Base-by-base conservation (phyloP, 1,140 invertebrate genomes). In the Drosophila insularis region DNA sequence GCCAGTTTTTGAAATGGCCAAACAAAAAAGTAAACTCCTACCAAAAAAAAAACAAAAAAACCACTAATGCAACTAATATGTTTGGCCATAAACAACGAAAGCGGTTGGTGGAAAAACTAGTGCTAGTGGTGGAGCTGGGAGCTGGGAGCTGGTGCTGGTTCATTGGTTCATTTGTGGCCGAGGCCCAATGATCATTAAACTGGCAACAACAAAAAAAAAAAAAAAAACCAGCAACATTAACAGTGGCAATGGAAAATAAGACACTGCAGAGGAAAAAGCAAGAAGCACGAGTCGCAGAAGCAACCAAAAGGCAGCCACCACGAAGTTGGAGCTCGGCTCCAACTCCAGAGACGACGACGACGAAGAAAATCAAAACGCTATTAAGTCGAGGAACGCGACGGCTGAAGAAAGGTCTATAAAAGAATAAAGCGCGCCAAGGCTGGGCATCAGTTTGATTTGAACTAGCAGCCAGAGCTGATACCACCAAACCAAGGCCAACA, bases 351-450 rank as follows among this genome's bases (percentile, higher is more conserved):
- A 27, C 27, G 27, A 6, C 27, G 4, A 27, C 67, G 63, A 63
- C 71, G 71, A 89, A 77, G 80, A 90, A 90, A 90, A 89, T 85
- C 81, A 79, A 89, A 85, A 61, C 78, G 86, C 56, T 74, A 84
- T 89, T 78, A 80, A 84, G 65, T 68, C 68, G 70, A 35, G 59
- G 67, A 58, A 62, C 23, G 61, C 32, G 32, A 35, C 58, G 58
- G 64, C 53, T 55, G 68, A 87, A 75, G 80, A 77, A 80, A 84
- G 89, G 89, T 90, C 89, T 90, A 90, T 90, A 90, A 85, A 90
- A 90, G 89, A 90, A 90, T 87, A 80, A 85, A 71, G 89, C 81
- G 65, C 84, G 75, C 81, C 80, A 86, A 81, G 76, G 54, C 65
- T 65, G 62, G 56, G 55, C 79, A 90, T 81, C 89, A 90, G 89